These are phyloP conservation scores for Rutpela maculata DNA, from an alignment of 2,888 invertebrate genomes.

Conservation along the genomic window DNA sequence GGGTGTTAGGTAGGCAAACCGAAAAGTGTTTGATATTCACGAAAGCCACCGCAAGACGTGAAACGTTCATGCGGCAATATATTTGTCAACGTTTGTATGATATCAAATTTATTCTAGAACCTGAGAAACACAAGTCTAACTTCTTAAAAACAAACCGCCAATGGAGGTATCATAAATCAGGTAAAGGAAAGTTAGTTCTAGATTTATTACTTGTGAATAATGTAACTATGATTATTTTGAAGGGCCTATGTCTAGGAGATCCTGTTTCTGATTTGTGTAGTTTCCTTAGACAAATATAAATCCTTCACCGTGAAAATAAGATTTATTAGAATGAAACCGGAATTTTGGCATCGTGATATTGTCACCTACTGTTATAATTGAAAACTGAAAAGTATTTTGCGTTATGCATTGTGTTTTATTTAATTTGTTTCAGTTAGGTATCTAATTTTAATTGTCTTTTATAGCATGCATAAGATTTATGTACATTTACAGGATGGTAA, in stretches of 20 bases:
- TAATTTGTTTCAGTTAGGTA: too few species aligned
- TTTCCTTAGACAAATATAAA: neutral
- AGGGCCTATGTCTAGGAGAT: neutral
- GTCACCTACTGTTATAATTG: too few species aligned
- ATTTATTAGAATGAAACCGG: too few species aligned
- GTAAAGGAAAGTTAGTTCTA: neutral
- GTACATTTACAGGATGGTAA: too few species aligned
- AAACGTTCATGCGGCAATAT: constrained; percentile 46
- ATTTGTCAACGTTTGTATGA: constrained; percentile 51
- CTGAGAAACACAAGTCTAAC: constrained; percentile 42
- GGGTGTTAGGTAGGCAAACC: constrained; percentile 36
- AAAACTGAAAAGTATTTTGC: too few species aligned
- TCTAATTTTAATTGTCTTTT: too few species aligned
- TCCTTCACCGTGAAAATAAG: neutral
- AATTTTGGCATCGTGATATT: neutral
- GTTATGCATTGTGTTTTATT: too few species aligned
- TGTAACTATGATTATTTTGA: constrained; percentile 13
- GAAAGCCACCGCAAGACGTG: constrained; percentile 37
- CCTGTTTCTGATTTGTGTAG: neutral
- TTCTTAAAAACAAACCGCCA: constrained; percentile 30
- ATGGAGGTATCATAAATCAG: constrained; percentile 22
- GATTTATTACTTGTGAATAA: constrained; percentile 31
- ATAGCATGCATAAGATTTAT: too few species aligned
- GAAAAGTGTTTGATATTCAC: constrained; percentile 46
- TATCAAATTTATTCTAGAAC: constrained; percentile 50